Evolutionary conservation across 1,140 invertebrate genomes (phyloP), one percentile per base, ranked within the genome.

Genomic region (Panagrolaimus sp.): DNA sequence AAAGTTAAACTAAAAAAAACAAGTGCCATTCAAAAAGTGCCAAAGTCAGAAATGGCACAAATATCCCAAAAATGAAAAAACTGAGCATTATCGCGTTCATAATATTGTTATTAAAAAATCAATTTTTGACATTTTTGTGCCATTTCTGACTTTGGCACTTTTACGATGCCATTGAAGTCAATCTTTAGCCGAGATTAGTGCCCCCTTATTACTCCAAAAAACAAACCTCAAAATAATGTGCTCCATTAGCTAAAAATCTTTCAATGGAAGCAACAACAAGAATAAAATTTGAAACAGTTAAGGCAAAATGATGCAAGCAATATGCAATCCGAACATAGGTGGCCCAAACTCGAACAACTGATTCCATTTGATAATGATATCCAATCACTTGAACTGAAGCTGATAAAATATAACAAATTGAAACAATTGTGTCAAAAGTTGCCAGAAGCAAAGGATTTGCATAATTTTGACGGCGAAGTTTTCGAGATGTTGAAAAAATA

Each of bases 381-480:
- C 70, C 67, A 21, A 77, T 64, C 24, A 77, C 77, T 38, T 80
- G 70, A 12, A 72, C 44, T 14, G 75, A 79, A 17, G 70, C 58
- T 2, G 76, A 81, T 12, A 77, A 52, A 15, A 77, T 67, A 52
- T 77, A 77, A 55, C 77, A 65, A 10, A 70, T 21, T 9, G 76
- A 77, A 12, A 77, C 77, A 38, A 78, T 26, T 17, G 69, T 63
- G 62, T 78, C 77, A 45, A 78, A 78, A 38, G 69, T 66, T 28
- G 77, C 72, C 43, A 78, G 62, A 24, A 78, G 46, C 15, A 78
- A 77, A 6, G 77, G 77, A 68, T 78, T 78, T 26, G 78, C 80
- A 64, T 78, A 78, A 65, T 78, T 78, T 55, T 78, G 77, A 10
- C 77, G 77, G 8, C 77, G 69, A 17, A 78, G 71, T 46, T 82